Conservation (phyloP, 1,140 invertebrate species). For the Nephila pilipes region DNA sequence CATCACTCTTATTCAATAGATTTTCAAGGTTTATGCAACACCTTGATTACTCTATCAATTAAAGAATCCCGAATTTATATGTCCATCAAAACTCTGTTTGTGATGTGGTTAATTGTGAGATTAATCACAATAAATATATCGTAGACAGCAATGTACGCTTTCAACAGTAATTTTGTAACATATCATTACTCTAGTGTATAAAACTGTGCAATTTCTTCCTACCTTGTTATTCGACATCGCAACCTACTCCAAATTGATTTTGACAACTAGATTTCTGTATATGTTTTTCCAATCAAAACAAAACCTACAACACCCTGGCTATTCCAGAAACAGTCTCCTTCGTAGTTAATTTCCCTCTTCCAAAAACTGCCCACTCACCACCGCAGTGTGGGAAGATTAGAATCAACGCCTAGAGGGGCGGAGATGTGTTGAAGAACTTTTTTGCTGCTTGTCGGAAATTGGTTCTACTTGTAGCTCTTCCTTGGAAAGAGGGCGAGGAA, state of each 20-base stretch:
- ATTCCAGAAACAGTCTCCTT: not conserved
- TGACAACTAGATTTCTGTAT: not conserved
- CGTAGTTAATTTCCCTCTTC: not conserved
- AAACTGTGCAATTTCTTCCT: not conserved
- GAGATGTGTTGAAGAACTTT: not conserved
- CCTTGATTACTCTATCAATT: no score
- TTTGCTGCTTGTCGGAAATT: not conserved
- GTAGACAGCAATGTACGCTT: no score
- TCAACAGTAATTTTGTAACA: no score
- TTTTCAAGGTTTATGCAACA: no score
- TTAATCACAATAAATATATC: no score
- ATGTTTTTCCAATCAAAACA: not conserved
- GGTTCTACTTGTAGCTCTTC: conserved; percentile 10
- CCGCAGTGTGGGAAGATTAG: not conserved
- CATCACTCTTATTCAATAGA: no score
- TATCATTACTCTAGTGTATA: no score
- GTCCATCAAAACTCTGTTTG: no score
- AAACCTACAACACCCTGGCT: not conserved
- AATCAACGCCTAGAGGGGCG: not conserved
- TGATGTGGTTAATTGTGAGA: no score
- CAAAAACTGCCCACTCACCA: not conserved
- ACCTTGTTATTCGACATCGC: not conserved
- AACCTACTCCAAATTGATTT: not conserved
- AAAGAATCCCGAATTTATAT: no score
- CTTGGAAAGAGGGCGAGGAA: not conserved